These are phyloP conservation scores for Operophtera brumata DNA, from an alignment of 2,888 invertebrate species.

Conservation along the genomic window DNA sequence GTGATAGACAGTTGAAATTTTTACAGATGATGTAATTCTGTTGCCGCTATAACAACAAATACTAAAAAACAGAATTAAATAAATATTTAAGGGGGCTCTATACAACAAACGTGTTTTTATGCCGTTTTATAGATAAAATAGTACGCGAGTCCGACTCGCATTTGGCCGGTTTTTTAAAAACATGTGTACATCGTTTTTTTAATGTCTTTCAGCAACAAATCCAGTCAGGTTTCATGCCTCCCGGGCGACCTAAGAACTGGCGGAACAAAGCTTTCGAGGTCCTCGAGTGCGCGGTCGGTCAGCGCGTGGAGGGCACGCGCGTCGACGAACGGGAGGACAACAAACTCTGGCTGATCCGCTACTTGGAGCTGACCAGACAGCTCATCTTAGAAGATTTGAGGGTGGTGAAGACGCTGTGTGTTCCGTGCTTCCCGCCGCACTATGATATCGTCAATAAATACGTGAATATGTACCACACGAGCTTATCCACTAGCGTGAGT, in stretches of 20 bases:
- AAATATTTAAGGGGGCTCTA: no score
- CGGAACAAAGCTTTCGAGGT: conserved; percentile 91
- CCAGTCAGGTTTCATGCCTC: conserved; percentile 94
- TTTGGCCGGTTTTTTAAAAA: no score
- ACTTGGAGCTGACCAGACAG: conserved; percentile 93
- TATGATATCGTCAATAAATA: conserved; percentile 96
- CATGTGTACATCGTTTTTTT: no score
- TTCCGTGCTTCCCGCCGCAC: conserved; percentile 97
- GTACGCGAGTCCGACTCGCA: no score
- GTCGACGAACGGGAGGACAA: conserved; percentile 94
- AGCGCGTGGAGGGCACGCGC: conserved; percentile 96
- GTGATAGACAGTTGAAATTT: no score
- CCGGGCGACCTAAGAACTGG: conserved; percentile 96
- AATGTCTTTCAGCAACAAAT: conserved; percentile 81
- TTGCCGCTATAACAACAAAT: no score
- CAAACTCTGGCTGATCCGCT: conserved; percentile 97
- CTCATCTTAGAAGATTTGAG: conserved; percentile 94
- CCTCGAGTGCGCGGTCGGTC: conserved; percentile 87
- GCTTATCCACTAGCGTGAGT: conserved; percentile 89
- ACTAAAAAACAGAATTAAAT: no score
- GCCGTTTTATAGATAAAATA: no score
- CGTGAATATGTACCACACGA: conserved; percentile 95
- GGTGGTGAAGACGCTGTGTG: conserved; percentile 93
- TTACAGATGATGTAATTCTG: no score
- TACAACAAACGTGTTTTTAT: no score